These are phyloP conservation scores for Petrocephalus sullivani DNA, from an alignment of 2,797 vertebrate genomes.

Conservation along the genomic window DNA sequence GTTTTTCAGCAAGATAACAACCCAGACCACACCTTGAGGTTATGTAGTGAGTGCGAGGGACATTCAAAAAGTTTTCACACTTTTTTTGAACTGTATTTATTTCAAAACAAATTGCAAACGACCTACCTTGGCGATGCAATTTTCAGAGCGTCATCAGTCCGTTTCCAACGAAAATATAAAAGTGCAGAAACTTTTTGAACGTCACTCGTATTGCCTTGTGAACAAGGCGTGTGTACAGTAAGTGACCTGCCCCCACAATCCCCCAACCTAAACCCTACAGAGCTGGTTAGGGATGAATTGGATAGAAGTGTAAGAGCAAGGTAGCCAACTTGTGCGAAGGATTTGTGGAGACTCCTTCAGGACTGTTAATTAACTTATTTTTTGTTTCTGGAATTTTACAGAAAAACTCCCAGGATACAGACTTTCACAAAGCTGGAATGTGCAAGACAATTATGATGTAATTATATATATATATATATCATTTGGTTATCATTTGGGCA, in stretches of 20 bases:
- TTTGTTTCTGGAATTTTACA: conserved; percentile 29
- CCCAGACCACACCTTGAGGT: neutral
- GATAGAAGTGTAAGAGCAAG: neutral
- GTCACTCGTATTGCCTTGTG: neutral
- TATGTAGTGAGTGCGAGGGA: neutral
- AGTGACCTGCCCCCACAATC: neutral
- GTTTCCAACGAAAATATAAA: too few relatives aligned
- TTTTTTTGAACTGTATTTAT: too few relatives aligned
- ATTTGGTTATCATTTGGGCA: neutral
- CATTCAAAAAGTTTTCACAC: too few relatives aligned
- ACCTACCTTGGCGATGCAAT: too few relatives aligned
- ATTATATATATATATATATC: conserved; percentile 32
- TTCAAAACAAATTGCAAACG: too few relatives aligned
- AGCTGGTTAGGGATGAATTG: neutral
- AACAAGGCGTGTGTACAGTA: neutral
- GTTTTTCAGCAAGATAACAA: neutral
- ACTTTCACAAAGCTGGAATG: conserved; percentile 40
- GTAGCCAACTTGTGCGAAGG: neutral
- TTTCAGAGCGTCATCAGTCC: too few relatives aligned
- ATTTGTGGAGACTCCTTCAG: neutral
- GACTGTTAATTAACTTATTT: neutral
- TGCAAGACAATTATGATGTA: conserved; percentile 45
- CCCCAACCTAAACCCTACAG: neutral
- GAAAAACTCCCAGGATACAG: conserved; percentile 44
- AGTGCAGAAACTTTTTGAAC: too few relatives aligned